Conservation (phyloP, 2,113 vertebrate species). For the Prochilodus magdalenae region DNA sequence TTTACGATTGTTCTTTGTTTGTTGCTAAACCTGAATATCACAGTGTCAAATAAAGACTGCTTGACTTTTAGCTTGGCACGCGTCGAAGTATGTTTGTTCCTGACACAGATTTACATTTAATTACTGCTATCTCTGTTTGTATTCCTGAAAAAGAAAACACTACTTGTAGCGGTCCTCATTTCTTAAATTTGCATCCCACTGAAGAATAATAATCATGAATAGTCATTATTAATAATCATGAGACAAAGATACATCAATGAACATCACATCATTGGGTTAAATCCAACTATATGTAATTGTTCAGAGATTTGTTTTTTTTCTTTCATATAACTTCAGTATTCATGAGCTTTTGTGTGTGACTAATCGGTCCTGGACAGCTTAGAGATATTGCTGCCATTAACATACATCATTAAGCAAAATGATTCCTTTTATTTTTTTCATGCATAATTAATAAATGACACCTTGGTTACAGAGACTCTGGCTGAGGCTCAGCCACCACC, state of each 20-base stretch:
- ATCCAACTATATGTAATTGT: not conserved
- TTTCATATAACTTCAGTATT: not conserved
- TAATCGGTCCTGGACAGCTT: not conserved
- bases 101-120: no score
- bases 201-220: no score
- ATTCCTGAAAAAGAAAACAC: no score
- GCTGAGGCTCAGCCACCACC: not conserved
- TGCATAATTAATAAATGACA: slow-evolving; percentile 10
- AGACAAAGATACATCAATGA: not conserved
- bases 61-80: no score
- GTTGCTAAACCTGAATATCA: no score
- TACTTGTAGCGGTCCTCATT: not conserved
- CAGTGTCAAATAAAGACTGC: no score
- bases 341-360: not conserved
- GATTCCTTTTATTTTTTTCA: not conserved
- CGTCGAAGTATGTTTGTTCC: no score
- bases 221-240: not conserved
- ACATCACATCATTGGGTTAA: not conserved
- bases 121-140: no score
- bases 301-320: not conserved
- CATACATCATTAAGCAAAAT: slow-evolving; percentile 10
- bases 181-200: no score
- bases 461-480: not conserved
- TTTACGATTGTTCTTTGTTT: no score
- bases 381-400: not conserved